Evolutionary conservation across 2,888 invertebrate species (phyloP), one percentile per base, ranked within the genome.

Genomic region (Criorhina ranunculi): DNA sequence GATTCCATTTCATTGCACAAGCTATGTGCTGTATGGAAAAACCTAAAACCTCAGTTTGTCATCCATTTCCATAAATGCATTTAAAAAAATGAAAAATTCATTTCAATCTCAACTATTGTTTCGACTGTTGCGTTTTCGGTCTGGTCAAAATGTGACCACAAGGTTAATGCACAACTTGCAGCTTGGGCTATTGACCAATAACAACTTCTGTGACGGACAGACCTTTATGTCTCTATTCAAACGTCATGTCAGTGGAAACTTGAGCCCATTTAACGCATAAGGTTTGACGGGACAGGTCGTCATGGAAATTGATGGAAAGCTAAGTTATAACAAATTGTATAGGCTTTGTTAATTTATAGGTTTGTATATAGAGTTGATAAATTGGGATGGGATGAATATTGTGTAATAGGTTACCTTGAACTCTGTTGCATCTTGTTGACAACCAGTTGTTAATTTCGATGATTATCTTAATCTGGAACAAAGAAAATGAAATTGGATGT

Each of bases 161-260:
- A 51, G 76, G 57, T 40, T 67, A 51, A 57, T 67, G 57, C 64
- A 70, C 59, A 57, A 44, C 7, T 24, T 24, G 7, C 59, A 60
- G 40, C 11, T 49, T 49, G n/a, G 37, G 17, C 35, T 60, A 31
- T 67, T 76, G 55, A 35, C 44, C 67, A 69, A 33, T 60, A 60
- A 60, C 42, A 35, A 53, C 59, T 35, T 35, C 46, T 53, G 24
- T 46, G 46, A 78, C 46, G 67, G 69, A 29, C 17, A 35, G 24
- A 11, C 35, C 35, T 57, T 62, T 77, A 8, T 35, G 44, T 64
- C 49, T 75, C 57, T 33, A 51, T 76, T 76, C 44, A 46, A 49
- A 55, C 33, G 42, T 75, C 60, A 46, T 80, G 70, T 64, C 46
- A 57, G 46, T 12, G 40, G 11, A 35, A 60, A 77, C 69, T 31